These are phyloP conservation scores for Ptychochromis oligacanthus DNA, from an alignment of 2,113 vertebrate species.

Conservation along the genomic window DNA sequence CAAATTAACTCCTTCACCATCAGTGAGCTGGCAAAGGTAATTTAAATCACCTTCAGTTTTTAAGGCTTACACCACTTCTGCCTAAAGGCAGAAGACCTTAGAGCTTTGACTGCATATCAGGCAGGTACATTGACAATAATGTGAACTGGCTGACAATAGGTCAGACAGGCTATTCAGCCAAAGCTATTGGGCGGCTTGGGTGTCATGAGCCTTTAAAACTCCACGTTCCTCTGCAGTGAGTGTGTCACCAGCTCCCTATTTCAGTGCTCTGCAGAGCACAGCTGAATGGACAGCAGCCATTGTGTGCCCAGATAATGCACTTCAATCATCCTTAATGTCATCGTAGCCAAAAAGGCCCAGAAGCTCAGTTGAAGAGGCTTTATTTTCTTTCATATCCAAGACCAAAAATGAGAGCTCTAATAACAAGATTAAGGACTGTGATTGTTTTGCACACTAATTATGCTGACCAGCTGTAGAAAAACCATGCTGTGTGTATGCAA, in stretches of 20 bases:
- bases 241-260: constrained; percentile 50
- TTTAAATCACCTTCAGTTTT: constrained; percentile 42
- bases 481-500: background rate
- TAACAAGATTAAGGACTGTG: constrained; percentile 36
- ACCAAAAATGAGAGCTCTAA: constrained; percentile 36
- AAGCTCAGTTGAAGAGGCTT: constrained; percentile 33
- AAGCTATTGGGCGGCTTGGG: constrained; percentile 59
- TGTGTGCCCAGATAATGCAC: constrained; percentile 76
- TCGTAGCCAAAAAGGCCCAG: constrained; percentile 57
- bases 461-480: constrained; percentile 24
- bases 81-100: constrained; percentile 44
- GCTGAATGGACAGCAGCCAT: constrained; percentile 75
- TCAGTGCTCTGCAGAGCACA: constrained; percentile 52
- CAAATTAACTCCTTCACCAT: constrained; percentile 34
- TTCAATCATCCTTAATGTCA: constrained; percentile 81
- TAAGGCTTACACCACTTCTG: constrained; percentile 31
- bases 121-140: constrained; percentile 71
- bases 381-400: constrained; percentile 39
- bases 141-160: constrained; percentile 64
- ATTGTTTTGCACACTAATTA: constrained; percentile 43
- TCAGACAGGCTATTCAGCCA: constrained; percentile 71
- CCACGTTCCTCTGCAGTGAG: constrained; percentile 57
- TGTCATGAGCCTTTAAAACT: constrained; percentile 63
- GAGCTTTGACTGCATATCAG: constrained; percentile 66
- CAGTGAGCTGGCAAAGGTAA: constrained; percentile 36